Evolutionary conservation across 2,797 vertebrate species (phyloP), one percentile per base, ranked within the genome.

Genomic region (Brotula barbata): DNA sequence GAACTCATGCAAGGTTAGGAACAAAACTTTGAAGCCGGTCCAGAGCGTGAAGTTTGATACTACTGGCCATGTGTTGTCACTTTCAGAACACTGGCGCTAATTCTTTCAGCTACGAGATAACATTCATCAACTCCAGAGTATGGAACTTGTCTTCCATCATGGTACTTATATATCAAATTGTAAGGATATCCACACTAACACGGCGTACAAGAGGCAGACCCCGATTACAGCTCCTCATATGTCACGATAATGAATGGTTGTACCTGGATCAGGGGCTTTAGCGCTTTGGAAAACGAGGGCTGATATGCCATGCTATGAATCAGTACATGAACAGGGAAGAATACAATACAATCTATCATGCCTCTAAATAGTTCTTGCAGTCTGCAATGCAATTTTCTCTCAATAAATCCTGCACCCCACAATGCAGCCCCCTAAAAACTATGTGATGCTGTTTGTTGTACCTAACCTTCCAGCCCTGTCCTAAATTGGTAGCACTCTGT

Each of bases 401-500:
- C 21, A 61, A 67, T 61, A 56, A 42, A 64, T 23, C 44, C 28
- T 47, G 36, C 37, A 60, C 42, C 9, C 46, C 39, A 49, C 64
- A 53, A 43, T 25, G 51, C 57, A 43, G 15, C 37, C 41, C 28
- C 46, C 11, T 64, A 75, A 75, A 75, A 50, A 69, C 57, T 58
- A 55, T 53, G 50, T 68, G 77, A 77, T 70, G 75, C 54, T 74
- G 60, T 69, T 82, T 83, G 80, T 60, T 67, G 59, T 41, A 45
- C 62, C 85, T 64, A 82, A 83, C 79, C 73, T 69, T 69, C 48
- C 58, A 79, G 77, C 21, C 64, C 68, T 73, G 62, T 60, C 55
- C 56, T 72, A 82, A 86, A 85, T 84, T 77, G 78, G 70, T 70
- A 64, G 58, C 65, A 58, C 65, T 64, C 68, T 75, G 59, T 66